Percentiles rank a stretch among this genome's conserved stretches.
Evolutionary conservation across 2,797 vertebrate species (phyloP).

Genomic region (Pachyuromys duprasi): DNA sequence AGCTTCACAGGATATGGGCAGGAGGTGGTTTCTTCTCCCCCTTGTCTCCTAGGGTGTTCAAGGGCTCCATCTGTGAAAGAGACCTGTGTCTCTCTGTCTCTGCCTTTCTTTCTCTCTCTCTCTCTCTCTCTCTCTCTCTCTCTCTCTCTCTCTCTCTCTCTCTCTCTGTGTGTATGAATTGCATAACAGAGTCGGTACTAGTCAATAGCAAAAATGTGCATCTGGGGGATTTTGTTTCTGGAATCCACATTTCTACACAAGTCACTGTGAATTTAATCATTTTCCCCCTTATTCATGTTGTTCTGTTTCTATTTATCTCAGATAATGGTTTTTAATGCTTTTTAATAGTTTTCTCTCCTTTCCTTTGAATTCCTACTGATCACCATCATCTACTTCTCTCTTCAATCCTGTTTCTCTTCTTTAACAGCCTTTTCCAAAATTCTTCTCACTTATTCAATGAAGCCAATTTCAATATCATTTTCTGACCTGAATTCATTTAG

Average conservation of each 20-base stretch:
- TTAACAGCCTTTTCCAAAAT: background rate
- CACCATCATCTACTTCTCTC: background rate
- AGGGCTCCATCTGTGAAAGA: background rate
- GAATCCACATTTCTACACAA: constrained; percentile 57
- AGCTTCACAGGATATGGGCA: background rate
- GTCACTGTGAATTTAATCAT: constrained; percentile 56
- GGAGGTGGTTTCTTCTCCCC: background rate
- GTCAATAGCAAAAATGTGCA: constrained; percentile 58
- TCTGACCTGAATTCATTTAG: background rate
- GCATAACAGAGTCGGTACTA: constrained; percentile 21
- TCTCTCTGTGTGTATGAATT: background rate
- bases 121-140: background rate
- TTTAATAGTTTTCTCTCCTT: constrained; percentile 47
- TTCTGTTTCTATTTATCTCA: constrained; percentile 54
- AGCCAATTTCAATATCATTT: background rate
- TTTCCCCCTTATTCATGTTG: constrained; percentile 21
- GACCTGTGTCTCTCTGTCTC: background rate
- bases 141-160: background rate
- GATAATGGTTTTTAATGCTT: constrained; percentile 55
- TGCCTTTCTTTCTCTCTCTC: background rate
- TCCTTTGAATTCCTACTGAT: constrained; percentile 11
- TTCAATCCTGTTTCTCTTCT: constrained; percentile 14
- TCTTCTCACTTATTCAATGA: background rate
- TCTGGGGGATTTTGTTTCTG: constrained; percentile 54
- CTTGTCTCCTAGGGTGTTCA: background rate